These are phyloP conservation scores for Sebastes schlegelii DNA, from an alignment of 2,113 vertebrate species.

Conservation along the genomic window DNA sequence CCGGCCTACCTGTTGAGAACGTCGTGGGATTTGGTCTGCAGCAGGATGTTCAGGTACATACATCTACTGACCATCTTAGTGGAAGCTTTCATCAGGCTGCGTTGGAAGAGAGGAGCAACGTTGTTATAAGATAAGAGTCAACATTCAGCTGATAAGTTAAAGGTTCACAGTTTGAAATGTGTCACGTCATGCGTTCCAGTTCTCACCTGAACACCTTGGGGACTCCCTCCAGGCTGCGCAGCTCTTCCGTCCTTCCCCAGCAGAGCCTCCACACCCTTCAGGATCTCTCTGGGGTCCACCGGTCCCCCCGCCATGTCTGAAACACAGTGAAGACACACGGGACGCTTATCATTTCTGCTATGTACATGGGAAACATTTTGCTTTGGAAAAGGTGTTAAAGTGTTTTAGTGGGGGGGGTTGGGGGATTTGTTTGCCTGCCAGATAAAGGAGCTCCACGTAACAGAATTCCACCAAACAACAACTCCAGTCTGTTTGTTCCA, in stretches of 20 bases:
- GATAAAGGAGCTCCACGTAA: slow-evolving; percentile 3
- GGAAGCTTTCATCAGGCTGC: slow-evolving; percentile 95
- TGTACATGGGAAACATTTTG: not conserved
- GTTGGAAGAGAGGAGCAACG: not conserved
- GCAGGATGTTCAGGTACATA: slow-evolving; percentile 95
- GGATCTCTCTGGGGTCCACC: slow-evolving; percentile 94
- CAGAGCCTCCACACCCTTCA: slow-evolving; percentile 92
- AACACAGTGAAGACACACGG: slow-evolving; percentile 37
- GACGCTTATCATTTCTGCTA: not conserved
- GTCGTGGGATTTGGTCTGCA: slow-evolving; percentile 93
- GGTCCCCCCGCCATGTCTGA: slow-evolving; percentile 92
- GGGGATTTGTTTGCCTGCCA: slow-evolving; percentile 14
- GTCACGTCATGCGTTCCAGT: not conserved
- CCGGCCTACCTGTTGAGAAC: slow-evolving; percentile 88
- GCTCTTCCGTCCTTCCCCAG: slow-evolving; percentile 94
- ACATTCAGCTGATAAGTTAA: not conserved
- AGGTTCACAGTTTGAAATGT: not conserved
- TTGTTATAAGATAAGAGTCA: not conserved
- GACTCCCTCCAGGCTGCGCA: slow-evolving; percentile 92
- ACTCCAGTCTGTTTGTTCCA: not conserved
- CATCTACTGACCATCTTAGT: slow-evolving; percentile 98
- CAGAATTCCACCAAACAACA: not conserved
- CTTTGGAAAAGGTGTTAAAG: not conserved
- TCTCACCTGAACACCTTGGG: slow-evolving; percentile 92
- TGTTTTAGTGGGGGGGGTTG: not conserved